Evolutionary conservation across 2,113 vertebrate species (phyloP), one percentile per base, ranked within the genome.

Genomic region (Labeo catla): DNA sequence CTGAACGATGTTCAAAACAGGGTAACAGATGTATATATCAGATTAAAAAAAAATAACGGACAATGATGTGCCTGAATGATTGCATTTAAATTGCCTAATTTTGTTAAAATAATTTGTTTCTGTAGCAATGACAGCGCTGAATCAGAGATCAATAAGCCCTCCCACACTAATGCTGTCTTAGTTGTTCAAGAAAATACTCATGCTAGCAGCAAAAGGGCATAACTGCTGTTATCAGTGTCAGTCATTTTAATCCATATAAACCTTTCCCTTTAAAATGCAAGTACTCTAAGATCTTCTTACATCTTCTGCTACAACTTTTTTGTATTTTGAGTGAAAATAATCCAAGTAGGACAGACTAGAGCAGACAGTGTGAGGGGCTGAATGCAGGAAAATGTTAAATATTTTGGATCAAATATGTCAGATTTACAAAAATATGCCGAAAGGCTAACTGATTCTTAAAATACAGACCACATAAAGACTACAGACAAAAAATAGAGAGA

Each of bases 1-100:
- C 74, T 9, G 21, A 7, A 23, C 7, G 70, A 11, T 45, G 39
- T 73, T 73, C 12, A 65, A 39, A 61, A n/a, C 34, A 49, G 45
- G 70, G n/a, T 13, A 84, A 23, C 19, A 43, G 1, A 12, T 45
- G 19, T 45, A 45, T 59, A 43, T 65, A 52, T 78, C 63, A 16
- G n/a, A 66, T 28, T 28, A 28, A 28, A 81, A 84, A 57, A 84
- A 74, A 76, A 1, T 11, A 88, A 66, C 54, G 65, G 70, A 88
- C 87, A 61, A 47, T 63, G 59, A 84, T 88, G 72, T 23, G 84
- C 86, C 23, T 77, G 83, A 66, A 50, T 89, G 89, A 92, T 89
- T 87, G 15, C 74, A 85, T 92, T 92, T 84, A 63, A 89, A 79
- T 89, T 90, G 91, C 9, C 19, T 80, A 36, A 72, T 91, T 91